Evolutionary conservation across 2,888 invertebrate genomes (phyloP).

Genomic region (Morpho achilles): DNA sequence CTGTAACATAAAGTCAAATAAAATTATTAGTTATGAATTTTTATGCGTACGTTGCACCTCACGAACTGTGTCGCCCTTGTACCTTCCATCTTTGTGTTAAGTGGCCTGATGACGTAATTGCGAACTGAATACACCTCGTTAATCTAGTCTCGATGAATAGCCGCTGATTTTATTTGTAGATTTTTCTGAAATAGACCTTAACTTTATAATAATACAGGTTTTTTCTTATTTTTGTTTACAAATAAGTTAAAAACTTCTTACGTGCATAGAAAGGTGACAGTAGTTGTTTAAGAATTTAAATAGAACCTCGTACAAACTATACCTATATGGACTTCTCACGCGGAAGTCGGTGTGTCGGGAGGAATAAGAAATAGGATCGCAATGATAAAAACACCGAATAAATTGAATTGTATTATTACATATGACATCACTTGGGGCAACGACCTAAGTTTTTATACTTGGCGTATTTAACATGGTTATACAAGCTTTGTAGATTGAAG

Average conservation of each 20-base stretch:
- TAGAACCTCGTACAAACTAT: no score
- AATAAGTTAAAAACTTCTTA: no score
- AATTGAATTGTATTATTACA: no score
- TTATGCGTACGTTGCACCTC: neutral
- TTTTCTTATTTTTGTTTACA: no score
- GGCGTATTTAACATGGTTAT: no score
- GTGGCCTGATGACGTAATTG: constrained; percentile 16
- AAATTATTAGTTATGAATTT: constrained; percentile 1
- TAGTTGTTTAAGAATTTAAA: no score
- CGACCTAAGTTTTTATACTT: constrained; percentile 11
- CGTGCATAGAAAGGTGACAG: no score
- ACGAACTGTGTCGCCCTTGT: constrained; percentile 5
- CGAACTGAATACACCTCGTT: constrained; percentile 11
- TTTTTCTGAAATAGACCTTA: no score
- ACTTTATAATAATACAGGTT: no score
- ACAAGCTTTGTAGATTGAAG: no score
- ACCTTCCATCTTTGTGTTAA: constrained; percentile 17
- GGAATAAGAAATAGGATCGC: neutral
- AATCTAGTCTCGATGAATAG: neutral
- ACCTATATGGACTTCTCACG: no score
- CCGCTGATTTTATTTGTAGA: neutral
- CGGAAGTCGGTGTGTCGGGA: no score
- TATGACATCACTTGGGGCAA: constrained; percentile 16
- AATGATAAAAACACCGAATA: constrained; percentile 1
- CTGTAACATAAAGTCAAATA: neutral